Evolutionary conservation across 2,797 vertebrate genomes (phyloP).

Genomic region (Triplophysa bombifrons): DNA sequence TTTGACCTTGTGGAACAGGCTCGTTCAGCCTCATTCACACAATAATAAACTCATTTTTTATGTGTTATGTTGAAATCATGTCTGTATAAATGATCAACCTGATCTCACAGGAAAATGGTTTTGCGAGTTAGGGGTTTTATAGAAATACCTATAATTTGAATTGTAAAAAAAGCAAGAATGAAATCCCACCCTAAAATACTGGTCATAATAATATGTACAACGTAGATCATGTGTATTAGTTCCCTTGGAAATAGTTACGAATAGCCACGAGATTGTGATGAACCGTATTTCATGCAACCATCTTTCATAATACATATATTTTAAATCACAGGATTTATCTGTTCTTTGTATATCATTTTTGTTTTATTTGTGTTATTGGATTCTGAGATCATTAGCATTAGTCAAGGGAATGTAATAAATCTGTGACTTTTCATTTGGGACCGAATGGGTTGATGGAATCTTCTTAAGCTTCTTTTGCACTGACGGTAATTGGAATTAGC

Average conservation of each 20-base stretch:
- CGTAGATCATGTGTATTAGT: too few relatives aligned
- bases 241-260: too few relatives aligned
- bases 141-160: too few relatives aligned
- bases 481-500: slow-evolving; percentile 35
- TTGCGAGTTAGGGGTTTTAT: too few relatives aligned
- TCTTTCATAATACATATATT: too few relatives aligned
- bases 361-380: background rate
- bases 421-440: background rate
- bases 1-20: slow-evolving; percentile 52
- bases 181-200: too few relatives aligned
- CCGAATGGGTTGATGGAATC: background rate
- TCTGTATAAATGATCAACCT: background rate
- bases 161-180: too few relatives aligned
- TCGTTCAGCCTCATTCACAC: slow-evolving; percentile 1
- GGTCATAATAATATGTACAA: too few relatives aligned
- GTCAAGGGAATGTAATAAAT: background rate
- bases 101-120: too few relatives aligned
- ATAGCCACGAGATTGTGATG: too few relatives aligned
- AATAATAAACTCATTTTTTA: slow-evolving; percentile 59
- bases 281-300: too few relatives aligned
- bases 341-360: background rate
- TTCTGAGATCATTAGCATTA: background rate
- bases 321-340: background rate
- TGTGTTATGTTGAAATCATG: slow-evolving; percentile 23
- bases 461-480: background rate